Conservation (phyloP, 1,140 invertebrate species). For the Meloidogyne floridensis region DNA sequence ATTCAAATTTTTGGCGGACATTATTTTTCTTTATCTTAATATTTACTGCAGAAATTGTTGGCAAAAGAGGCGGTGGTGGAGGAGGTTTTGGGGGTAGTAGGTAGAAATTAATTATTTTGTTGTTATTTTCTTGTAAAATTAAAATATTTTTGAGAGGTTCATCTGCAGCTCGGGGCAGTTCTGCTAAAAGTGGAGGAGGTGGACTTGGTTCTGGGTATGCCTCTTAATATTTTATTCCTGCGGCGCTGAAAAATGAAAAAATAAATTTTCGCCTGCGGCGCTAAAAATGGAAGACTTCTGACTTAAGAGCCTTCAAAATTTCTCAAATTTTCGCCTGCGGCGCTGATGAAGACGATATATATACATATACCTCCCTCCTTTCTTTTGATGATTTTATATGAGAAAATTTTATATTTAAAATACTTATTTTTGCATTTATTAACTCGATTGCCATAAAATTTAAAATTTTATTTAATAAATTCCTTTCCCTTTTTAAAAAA, state of each 20-base stretch:
- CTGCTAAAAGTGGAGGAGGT: constrained; percentile 18
- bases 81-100: constrained; percentile 18
- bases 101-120: constrained; percentile 6
- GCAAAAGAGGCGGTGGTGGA: background rate
- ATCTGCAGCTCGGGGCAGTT: constrained; percentile 26
- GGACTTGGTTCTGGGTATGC: constrained; percentile 42
- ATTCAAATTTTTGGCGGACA: background rate
- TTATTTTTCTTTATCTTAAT: background rate
- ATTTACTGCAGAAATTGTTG: background rate
- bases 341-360: no score
- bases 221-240: background rate
- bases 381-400: background rate
- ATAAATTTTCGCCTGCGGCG: no score
- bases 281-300: no score
- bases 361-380: background rate
- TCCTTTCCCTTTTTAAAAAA: no score
- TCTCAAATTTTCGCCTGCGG: no score
- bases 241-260: no score
- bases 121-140: no score
- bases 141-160: constrained; percentile 19
- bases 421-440: background rate
- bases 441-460: background rate
- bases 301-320: no score
- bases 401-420: background rate
- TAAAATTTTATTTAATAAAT: background rate